Evolutionary conservation across 2,888 invertebrate genomes (phyloP), one percentile per base, ranked within the genome.

Genomic region (Girardia tigrina): DNA sequence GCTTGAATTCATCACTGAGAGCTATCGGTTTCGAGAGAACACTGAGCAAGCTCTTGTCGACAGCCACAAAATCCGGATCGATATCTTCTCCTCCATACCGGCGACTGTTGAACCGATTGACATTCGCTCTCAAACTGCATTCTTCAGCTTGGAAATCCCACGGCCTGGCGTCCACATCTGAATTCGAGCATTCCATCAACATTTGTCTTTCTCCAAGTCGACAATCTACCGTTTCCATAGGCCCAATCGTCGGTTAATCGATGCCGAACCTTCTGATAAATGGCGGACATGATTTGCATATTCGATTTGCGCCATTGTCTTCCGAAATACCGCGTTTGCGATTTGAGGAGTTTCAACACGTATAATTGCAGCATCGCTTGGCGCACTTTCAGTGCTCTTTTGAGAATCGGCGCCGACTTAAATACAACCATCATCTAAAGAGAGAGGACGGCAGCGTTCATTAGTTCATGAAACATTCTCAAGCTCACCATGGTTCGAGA

Each of bases 171-270:
- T 97, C 94, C 80, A 95, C 88, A 86, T 95, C 91, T 89, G 79
- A 29, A 80, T 79, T n/a, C n/a, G n/a, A n/a, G n/a, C n/a, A n/a
- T n/a, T n/a, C n/a, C n/a, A n/a, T n/a, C n/a, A n/a, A n/a, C n/a
- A n/a, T n/a, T n/a, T n/a, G n/a, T n/a, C n/a, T n/a, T n/a, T n/a
- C n/a, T n/a, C n/a, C n/a, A n/a, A n/a, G n/a, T n/a, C n/a, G n/a
- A n/a, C n/a, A n/a, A n/a, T n/a, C 82, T 84, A 89, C 89, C 91
- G 86, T 98, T 98, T 75, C 97, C 97, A 86, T 91, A 98, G 1
- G 98, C 98, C 98, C 98, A 99, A 84, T 99, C 98, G 83, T 99
- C 98, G 82, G 95, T 97, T 70, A 98, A 87, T 75, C 95, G 88
- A 86, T 95, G 94, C 28, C 94, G 88, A 8, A 87, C 87, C 87